Percentiles rank a stretch among this genome's conserved stretches.
Evolutionary conservation across 2,113 vertebrate species (phyloP).

Genomic region (Andinoacara biseriatus): DNA sequence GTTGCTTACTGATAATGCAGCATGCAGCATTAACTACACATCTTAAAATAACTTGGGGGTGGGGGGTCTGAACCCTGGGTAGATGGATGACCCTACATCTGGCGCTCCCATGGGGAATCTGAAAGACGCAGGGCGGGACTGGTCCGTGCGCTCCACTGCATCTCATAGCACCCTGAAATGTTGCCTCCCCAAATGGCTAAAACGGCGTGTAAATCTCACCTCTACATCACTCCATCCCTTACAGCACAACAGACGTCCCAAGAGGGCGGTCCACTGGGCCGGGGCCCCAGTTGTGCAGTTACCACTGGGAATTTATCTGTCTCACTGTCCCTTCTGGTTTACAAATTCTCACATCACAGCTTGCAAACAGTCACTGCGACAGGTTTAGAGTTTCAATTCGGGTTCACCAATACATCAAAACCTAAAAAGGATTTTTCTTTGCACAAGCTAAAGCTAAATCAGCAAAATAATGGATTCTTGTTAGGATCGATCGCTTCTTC

Average conservation of each 20-base stretch:
- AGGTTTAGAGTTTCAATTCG: conserved; percentile 1
- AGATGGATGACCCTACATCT: conserved; percentile 79
- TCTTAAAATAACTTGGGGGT: conserved; percentile 53
- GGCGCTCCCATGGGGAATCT: conserved; percentile 74
- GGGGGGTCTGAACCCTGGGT: conserved; percentile 41
- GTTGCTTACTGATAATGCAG: conserved; percentile 12
- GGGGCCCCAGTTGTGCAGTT: conserved; percentile 46
- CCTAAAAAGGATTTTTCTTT: neutral
- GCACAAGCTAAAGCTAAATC: neutral
- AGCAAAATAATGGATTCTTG: neutral
- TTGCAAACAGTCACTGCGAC: conserved; percentile 38
- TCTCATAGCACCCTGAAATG: conserved; percentile 67
- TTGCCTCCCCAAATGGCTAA: conserved; percentile 55
- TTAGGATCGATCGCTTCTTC: neutral
- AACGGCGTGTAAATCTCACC: conserved; percentile 67
- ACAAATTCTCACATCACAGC: conserved; percentile 27
- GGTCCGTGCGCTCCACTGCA: conserved; percentile 72
- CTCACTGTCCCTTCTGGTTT: conserved; percentile 22
- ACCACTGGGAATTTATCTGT: conserved; percentile 44
- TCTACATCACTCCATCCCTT: conserved; percentile 19
- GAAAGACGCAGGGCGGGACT: conserved; percentile 71
- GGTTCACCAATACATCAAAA: neutral
- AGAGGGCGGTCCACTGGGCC: conserved; percentile 42
- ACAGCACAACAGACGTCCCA: conserved; percentile 35
- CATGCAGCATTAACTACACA: conserved; percentile 40